Percentiles rank a stretch among this genome's conserved stretches.
Evolutionary conservation across 64 coral and sea anemone species (phyloP).

Genomic region (Montipora cactus): DNA sequence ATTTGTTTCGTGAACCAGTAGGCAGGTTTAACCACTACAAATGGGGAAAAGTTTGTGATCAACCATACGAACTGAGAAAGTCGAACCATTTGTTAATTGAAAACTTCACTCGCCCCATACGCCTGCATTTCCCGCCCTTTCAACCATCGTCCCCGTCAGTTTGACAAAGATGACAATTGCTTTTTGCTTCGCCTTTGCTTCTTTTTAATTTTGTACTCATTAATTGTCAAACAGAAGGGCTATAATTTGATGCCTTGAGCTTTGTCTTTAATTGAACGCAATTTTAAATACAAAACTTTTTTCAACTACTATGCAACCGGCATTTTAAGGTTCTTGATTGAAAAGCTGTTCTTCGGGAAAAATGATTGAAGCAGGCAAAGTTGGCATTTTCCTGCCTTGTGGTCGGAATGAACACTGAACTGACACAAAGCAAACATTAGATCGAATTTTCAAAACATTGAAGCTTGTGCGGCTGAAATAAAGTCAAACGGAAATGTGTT

Average conservation of each 20-base stretch:
- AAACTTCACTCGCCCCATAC: too few species aligned
- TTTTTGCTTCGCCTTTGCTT: not conserved
- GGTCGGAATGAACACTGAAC: too few species aligned
- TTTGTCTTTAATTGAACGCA: not conserved
- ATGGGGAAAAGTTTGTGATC: too few species aligned
- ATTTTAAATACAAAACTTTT: not conserved
- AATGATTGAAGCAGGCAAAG: not conserved
- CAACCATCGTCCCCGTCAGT: too few species aligned
- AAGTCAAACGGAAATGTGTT: not conserved
- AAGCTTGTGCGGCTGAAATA: not conserved
- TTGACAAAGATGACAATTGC: not conserved
- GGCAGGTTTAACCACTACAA: too few species aligned
- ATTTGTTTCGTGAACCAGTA: too few species aligned
- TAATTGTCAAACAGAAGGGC: not conserved
- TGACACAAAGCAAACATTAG: too few species aligned
- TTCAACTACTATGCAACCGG: not conserved
- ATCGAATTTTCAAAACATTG: not conserved
- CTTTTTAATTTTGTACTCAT: conserved; percentile 13
- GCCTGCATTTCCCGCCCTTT: not conserved
- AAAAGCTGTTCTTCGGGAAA: not conserved
- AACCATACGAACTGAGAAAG: not conserved
- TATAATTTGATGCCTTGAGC: not conserved
- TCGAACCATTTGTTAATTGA: not conserved
- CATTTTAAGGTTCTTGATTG: not conserved
- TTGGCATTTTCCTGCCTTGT: too few species aligned